Evolutionary conservation across 2,888 invertebrate species (phyloP), one percentile per base, ranked within the genome.

Genomic region (Drosophila rellima): DNA sequence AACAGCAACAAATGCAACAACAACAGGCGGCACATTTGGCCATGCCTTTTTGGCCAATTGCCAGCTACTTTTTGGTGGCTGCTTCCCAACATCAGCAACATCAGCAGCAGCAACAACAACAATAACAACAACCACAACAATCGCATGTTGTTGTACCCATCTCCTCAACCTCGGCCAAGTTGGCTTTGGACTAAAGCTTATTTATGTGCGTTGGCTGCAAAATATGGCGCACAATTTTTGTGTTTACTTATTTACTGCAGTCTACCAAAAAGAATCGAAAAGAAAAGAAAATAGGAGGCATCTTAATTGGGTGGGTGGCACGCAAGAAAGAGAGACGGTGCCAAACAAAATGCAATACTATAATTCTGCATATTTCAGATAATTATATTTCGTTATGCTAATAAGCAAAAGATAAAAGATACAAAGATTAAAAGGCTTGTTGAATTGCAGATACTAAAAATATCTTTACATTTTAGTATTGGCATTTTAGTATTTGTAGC

Each of bases 1-100:
- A 26, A 17, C 23, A 26, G 40, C 42, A 29, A 35, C 64, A 42
- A 47, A n/a, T n/a, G n/a, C 54, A 37, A 39, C 65, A 74, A 66
- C 65, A 62, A 57, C 64, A 68, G 62, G 70, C 75, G 61, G 70
- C 80, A 82, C 85, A 83, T 80, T 90, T 89, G 84, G 82, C 90
- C 88, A 90, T 89, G 90, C 83, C 82, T 78, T 85, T 83, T 90
- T 89, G 89, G 89, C 82, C 74, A 78, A 39, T 72, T 87, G 89
- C 89, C 89, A 89, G 84, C 80, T 77, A 66, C 78, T 71, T 66
- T 64, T 80, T 66, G 78, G 79, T 78, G 70, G 73, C 69, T 78
- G 72, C 73, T 65, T 51, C 65, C 61, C 74, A 65, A 76, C 66
- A 61, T 64, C 50, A 59, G 18, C 55, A 47, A 26, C 74, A 65